Evolutionary conservation across 2,888 invertebrate genomes (phyloP).

Genomic region (Dusona sp.): DNA sequence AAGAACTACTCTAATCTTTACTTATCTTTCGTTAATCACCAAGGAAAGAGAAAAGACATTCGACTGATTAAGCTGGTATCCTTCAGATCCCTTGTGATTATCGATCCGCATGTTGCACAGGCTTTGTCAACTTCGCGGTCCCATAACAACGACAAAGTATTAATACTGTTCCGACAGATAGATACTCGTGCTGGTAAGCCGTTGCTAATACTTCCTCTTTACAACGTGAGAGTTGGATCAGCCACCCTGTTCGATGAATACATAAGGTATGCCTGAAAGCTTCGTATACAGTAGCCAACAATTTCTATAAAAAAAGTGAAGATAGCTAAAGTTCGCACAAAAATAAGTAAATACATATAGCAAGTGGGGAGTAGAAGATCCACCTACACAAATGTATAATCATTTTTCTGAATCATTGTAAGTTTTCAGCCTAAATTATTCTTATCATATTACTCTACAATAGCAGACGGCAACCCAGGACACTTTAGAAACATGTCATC

Average conservation of each 20-base stretch:
- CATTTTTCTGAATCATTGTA: constrained; percentile 32
- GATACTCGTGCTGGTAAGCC: constrained; percentile 63
- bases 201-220: constrained; percentile 63
- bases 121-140: constrained; percentile 53
- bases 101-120: constrained; percentile 34
- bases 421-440: constrained; percentile 7
- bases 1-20: not conserved
- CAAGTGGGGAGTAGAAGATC: not conserved
- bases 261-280: constrained; percentile 36
- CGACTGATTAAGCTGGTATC: constrained; percentile 21
- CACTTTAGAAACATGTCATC: constrained; percentile 38
- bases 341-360: constrained; percentile 6
- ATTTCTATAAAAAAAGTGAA: constrained; percentile 18
- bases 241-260: constrained; percentile 31
- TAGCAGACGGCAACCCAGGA: not conserved
- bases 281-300: constrained; percentile 49
- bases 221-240: constrained; percentile 61
- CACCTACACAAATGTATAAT: constrained; percentile 9
- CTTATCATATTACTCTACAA: constrained; percentile 4
- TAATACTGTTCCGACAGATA: constrained; percentile 63
- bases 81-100: constrained; percentile 32
- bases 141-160: constrained; percentile 36
- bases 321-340: not conserved
- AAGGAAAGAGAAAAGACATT: constrained; percentile 7
- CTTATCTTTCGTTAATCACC: constrained; percentile 36